phyloP scores from a whole-genome alignment of 2,888 invertebrate species.

The Xylophagus ater region DNA sequence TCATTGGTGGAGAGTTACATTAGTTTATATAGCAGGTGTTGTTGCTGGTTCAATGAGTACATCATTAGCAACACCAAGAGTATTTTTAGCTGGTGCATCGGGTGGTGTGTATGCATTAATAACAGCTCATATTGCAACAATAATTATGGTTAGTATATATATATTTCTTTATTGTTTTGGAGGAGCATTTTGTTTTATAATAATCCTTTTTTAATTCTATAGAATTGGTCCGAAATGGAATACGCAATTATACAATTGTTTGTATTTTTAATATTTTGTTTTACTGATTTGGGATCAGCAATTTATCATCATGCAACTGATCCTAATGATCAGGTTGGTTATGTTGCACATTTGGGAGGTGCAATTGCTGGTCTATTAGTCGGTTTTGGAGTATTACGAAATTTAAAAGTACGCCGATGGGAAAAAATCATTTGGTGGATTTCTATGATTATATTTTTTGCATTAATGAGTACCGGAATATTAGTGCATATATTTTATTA shows the following conservation, averaged over 20 bases:
- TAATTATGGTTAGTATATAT: conserved; percentile 51
- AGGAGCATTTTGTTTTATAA: conserved; percentile 4
- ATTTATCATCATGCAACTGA: conserved; percentile 74
- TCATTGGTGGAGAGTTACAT: conserved; percentile 81
- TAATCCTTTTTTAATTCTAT: conserved; percentile 25
- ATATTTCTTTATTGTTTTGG: conserved; percentile 5
- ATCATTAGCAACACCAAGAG: conserved; percentile 64
- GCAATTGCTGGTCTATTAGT: conserved; percentile 73
- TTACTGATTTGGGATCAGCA: conserved; percentile 79
- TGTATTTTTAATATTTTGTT: conserved; percentile 69
- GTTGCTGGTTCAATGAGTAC: conserved; percentile 75
- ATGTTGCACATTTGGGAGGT: conserved; percentile 89
- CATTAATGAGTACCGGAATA: conserved; percentile 60
- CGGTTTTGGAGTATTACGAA: conserved; percentile 74
- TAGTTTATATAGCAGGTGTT: conserved; percentile 76
- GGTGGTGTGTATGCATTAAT: conserved; percentile 93
- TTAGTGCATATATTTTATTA: conserved; percentile 60
- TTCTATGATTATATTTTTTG: conserved; percentile 56
- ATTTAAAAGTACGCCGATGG: conserved; percentile 68
- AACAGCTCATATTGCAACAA: conserved; percentile 84
- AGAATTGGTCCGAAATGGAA: conserved; percentile 98
- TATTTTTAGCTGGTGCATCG: conserved; percentile 83
- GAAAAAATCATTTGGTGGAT: conserved; percentile 75
- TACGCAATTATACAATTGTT: conserved; percentile 75
- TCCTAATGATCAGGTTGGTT: conserved; percentile 70